Evolutionary conservation across 2,888 invertebrate species (phyloP).

Genomic region (Catocala nupta): DNA sequence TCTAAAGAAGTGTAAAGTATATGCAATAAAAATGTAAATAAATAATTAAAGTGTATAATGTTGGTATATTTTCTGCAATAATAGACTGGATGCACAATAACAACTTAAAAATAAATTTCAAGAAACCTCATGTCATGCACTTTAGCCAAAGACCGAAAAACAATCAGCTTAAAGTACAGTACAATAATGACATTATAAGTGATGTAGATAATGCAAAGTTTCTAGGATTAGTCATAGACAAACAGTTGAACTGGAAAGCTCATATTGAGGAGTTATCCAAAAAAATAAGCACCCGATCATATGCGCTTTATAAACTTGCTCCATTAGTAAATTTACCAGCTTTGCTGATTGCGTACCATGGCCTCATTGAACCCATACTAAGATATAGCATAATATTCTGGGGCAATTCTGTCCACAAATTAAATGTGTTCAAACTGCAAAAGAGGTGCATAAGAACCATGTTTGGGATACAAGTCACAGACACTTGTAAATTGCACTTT

Average conservation of each 20-base stretch:
- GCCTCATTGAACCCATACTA: background rate
- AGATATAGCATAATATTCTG: background rate
- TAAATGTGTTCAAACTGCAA: background rate
- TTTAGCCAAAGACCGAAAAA: constrained; percentile 1
- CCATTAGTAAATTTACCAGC: background rate
- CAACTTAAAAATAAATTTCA: constrained; percentile 5
- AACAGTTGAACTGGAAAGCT: constrained; percentile 6
- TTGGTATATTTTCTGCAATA: background rate
- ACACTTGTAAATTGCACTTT: background rate
- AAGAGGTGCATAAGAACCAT: background rate
- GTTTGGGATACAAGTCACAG: background rate
- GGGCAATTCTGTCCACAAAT: background rate
- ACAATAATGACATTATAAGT: background rate
- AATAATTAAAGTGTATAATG: too few species aligned
- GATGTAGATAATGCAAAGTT: constrained; percentile 5
- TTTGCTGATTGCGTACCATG: constrained; percentile 3
- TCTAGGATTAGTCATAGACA: constrained; percentile 2
- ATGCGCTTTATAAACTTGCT: background rate
- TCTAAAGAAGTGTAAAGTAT: too few species aligned
- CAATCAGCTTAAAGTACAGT: background rate
- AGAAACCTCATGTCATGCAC: constrained; percentile 7
- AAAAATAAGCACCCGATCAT: background rate
- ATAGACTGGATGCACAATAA: constrained; percentile 3
- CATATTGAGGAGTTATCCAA: constrained; percentile 6
- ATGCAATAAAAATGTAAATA: too few species aligned